Evolutionary conservation across 2,113 vertebrate species (phyloP).

Genomic region (Eonycteris spelaea): DNA sequence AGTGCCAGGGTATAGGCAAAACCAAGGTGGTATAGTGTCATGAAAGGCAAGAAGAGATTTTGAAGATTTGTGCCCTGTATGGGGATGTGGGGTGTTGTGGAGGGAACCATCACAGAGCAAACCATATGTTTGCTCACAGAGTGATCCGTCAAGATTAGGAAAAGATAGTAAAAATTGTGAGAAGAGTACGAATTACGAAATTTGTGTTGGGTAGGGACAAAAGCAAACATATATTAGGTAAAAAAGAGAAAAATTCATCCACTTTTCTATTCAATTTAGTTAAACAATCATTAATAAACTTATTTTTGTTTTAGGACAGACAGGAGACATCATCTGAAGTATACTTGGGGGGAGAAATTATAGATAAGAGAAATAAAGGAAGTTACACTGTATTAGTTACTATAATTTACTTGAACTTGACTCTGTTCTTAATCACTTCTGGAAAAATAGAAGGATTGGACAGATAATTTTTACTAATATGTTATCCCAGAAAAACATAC

Average conservation of each 20-base stretch:
- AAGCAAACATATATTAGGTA: not conserved
- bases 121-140: too few species aligned
- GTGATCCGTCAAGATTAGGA: not conserved
- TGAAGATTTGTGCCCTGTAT: not conserved
- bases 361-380: not conserved
- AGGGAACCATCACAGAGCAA: too few species aligned
- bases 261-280: not conserved
- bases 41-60: not conserved
- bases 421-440: not conserved
- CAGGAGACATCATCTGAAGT: not conserved
- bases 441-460: not conserved
- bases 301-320: not conserved
- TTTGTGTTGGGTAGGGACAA: not conserved
- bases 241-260: not conserved
- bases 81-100: rapidly evolving
- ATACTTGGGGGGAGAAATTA: not conserved
- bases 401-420: not conserved
- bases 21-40: not conserved
- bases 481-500: not conserved
- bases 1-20: not conserved
- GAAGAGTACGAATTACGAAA: not conserved
- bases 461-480: not conserved
- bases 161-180: not conserved
- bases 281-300: not conserved
- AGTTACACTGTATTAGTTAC: not conserved